Conservation (phyloP, 2,797 vertebrate species). For the Cuculus canorus region DNA sequence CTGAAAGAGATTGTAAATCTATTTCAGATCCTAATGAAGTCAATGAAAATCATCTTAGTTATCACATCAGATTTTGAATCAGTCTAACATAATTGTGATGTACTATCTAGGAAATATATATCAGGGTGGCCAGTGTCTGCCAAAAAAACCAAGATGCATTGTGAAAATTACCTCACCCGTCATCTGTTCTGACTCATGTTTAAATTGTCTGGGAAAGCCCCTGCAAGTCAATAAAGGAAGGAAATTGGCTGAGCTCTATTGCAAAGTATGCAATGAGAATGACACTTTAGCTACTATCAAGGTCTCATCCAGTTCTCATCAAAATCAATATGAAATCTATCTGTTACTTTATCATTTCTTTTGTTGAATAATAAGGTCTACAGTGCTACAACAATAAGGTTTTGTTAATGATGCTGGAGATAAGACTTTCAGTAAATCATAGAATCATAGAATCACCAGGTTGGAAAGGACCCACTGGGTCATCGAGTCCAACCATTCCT, state of each 20-base stretch:
- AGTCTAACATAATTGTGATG: background rate
- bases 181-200: background rate
- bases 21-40: background rate
- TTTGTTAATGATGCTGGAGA: background rate
- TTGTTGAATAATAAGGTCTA: background rate
- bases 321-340: conserved; percentile 23
- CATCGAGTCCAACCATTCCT: too few species aligned
- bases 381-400: background rate
- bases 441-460: too few species aligned
- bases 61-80: background rate
- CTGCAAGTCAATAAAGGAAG: conserved; percentile 10
- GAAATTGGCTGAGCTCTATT: background rate
- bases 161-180: background rate
- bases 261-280: background rate
- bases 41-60: background rate
- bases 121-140: background rate
- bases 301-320: background rate
- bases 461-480: too few species aligned
- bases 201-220: background rate
- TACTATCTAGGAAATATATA: background rate
- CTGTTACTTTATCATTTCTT: background rate
- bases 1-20: background rate
- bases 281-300: background rate
- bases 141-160: background rate
- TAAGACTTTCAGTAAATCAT: background rate